Evolutionary conservation across 2,113 vertebrate genomes (phyloP).

Genomic region (Balaeniceps rex): DNA sequence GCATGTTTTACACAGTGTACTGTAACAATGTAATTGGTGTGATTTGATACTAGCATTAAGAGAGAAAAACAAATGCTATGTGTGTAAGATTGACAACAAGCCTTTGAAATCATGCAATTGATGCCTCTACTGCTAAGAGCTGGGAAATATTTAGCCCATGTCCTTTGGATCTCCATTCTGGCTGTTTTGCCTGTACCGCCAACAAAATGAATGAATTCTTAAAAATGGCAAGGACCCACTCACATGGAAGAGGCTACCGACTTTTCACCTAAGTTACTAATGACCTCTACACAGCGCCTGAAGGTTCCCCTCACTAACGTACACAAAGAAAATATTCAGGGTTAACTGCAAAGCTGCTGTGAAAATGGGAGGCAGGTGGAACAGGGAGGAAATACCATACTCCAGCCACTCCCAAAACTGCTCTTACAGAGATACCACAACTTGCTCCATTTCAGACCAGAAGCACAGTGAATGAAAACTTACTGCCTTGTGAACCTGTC

Average conservation of each 20-base stretch:
- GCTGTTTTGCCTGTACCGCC: neutral
- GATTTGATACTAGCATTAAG: conserved; percentile 54
- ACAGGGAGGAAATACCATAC: neutral
- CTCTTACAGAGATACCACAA: neutral
- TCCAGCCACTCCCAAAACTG: neutral
- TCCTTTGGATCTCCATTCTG: neutral
- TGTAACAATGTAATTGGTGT: conserved; percentile 57
- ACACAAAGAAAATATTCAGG: neutral
- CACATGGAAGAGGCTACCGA: neutral
- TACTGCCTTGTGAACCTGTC: neutral
- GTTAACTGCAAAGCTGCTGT: neutral
- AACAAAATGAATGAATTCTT: neutral
- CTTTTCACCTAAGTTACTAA: neutral
- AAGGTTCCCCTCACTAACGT: neutral
- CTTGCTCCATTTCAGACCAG: neutral
- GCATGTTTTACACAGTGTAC: conserved; percentile 51
- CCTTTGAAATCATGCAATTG: conserved; percentile 14
- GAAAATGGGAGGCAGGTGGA: neutral
- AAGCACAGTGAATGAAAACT: neutral
- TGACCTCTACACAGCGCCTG: neutral
- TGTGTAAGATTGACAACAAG: conserved; percentile 20
- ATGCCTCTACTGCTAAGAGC: neutral
- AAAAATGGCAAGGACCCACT: neutral
- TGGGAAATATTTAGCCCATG: neutral
- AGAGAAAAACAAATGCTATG: conserved; percentile 44